A percentile compares a stretch with the other conserved stretches of the same genome.
These are phyloP conservation scores for Sorex araneus DNA, from an alignment of 2,113 vertebrate species.

Conservation along the genomic window DNA sequence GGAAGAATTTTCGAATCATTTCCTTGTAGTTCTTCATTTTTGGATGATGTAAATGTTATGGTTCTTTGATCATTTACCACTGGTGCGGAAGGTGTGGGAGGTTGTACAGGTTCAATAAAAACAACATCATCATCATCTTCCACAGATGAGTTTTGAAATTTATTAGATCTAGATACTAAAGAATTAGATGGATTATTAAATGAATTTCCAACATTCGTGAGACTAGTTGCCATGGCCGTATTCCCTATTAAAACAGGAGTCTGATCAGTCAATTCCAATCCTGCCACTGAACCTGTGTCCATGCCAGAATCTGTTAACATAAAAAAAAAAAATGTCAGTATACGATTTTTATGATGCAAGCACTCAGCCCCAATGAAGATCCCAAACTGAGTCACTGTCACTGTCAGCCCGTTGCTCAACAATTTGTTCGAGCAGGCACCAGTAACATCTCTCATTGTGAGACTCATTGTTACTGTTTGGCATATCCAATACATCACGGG, in stretches of 20 bases:
- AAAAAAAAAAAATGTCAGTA: slow-evolving; percentile 79
- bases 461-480: too few relatives aligned
- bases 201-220: slow-evolving; percentile 91
- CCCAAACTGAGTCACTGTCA: too few relatives aligned
- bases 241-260: slow-evolving; percentile 88
- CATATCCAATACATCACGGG: too few relatives aligned
- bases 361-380: too few relatives aligned
- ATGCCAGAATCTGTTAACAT: slow-evolving; percentile 89
- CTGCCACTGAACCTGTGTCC: slow-evolving; percentile 91
- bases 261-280: slow-evolving; percentile 90
- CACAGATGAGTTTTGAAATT: slow-evolving; percentile 89
- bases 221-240: slow-evolving; percentile 93
- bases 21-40: slow-evolving; percentile 90
- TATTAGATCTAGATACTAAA: slow-evolving; percentile 89
- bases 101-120: slow-evolving; percentile 93
- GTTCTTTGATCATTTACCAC: slow-evolving; percentile 88
- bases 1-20: slow-evolving; percentile 89
- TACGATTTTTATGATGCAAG: slow-evolving; percentile 63
- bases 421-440: too few relatives aligned
- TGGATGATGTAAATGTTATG: slow-evolving; percentile 86
- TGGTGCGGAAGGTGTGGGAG: slow-evolving; percentile 85
- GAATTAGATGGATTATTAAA: slow-evolving; percentile 89
- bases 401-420: too few relatives aligned
- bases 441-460: too few relatives aligned
- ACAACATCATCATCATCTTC: slow-evolving; percentile 96